phyloP scores from a whole-genome alignment of 2,113 vertebrate species.

The Lamprotornis superbus region DNA sequence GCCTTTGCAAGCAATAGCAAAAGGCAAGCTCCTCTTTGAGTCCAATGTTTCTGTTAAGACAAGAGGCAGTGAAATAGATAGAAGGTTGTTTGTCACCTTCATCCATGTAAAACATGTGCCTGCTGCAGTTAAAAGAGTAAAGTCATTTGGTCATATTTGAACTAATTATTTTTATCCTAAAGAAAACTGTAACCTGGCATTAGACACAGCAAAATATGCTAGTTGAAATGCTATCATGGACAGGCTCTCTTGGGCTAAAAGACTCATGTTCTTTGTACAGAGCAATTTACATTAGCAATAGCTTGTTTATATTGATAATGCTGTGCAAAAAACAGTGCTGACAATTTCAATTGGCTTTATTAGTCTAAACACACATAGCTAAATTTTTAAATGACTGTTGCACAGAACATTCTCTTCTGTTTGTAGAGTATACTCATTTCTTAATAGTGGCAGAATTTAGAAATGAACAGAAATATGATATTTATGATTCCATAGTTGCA shows the following conservation, averaged over 20 bases:
- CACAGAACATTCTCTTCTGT: not conserved
- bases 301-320: not conserved
- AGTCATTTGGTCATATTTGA: not conserved
- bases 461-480: not conserved
- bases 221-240: not conserved
- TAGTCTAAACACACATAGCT: not conserved
- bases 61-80: not conserved
- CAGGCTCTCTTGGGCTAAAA: not conserved
- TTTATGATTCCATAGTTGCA: not conserved
- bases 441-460: not conserved
- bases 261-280: not conserved
- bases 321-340: not conserved
- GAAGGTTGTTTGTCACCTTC: not conserved
- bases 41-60: not conserved
- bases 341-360: not conserved
- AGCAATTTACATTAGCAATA: not conserved
- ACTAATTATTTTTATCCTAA: not conserved
- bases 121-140: not conserved
- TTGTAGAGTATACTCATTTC: not conserved
- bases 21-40: not conserved
- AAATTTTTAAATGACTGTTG: not conserved
- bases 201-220: not conserved
- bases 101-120: accelerated
- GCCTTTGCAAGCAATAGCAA: not conserved
- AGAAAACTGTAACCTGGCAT: accelerated